Evolutionary conservation across 2,797 vertebrate species (phyloP).

Genomic region (Gymnodraco acuticeps): DNA sequence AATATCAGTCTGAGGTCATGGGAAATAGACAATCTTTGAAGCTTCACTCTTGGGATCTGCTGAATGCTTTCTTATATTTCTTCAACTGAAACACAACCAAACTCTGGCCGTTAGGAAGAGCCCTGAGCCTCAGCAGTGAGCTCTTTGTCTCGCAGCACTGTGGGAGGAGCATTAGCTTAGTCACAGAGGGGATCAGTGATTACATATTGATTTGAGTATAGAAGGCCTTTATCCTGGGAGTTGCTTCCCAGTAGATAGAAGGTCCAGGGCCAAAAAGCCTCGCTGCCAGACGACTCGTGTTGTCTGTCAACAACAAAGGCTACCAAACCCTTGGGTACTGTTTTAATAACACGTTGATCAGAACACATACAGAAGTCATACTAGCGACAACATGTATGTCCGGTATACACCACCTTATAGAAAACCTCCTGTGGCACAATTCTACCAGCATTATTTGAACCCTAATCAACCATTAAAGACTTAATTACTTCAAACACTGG

Average conservation of each 20-base stretch:
- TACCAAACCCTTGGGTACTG: not conserved
- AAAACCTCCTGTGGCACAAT: not conserved
- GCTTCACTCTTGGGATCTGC: not conserved
- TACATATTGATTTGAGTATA: conserved; percentile 42
- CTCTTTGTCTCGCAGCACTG: conserved; percentile 20
- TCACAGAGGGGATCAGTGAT: conserved; percentile 46
- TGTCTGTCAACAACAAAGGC: conserved; percentile 10
- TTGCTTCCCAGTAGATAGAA: conserved; percentile 10
- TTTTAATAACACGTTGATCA: not conserved
- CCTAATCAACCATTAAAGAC: not conserved
- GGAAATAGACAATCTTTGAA: not conserved
- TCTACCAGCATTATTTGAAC: not conserved
- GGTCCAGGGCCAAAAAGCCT: not conserved
- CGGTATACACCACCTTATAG: not conserved
- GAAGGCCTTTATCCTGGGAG: conserved; percentile 32
- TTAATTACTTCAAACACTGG: not conserved
- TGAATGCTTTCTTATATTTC: not conserved
- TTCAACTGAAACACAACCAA: conserved; percentile 17
- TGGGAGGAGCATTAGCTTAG: conserved; percentile 21
- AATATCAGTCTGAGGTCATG: not conserved
- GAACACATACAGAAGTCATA: not conserved
- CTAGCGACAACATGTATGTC: not conserved
- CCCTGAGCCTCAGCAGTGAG: not conserved
- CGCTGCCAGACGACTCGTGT: not conserved
- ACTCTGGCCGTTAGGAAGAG: not conserved